Base-by-base conservation (phyloP, 1,140 invertebrate genomes). In the Manduca sexta region DNA sequence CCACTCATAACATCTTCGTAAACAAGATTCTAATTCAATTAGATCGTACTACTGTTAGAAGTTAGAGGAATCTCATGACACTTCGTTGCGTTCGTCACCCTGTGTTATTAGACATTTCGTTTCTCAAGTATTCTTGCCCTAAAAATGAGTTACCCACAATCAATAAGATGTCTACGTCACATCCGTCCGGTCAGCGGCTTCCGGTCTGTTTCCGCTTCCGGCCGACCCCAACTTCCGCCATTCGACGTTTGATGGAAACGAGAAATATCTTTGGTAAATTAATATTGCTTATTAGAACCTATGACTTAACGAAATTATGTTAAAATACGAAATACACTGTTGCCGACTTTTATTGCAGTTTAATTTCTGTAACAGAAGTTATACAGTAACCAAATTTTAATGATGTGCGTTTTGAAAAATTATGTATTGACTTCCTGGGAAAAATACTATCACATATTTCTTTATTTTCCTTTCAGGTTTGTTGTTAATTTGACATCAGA, bases 111-210 rank as follows among this genome's bases (percentile, higher is more conserved):
- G n/a, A n/a, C n/a, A n/a, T n/a, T n/a, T n/a, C n/a, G n/a, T 14
- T 42, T 37, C 47, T 37, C 12, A 33, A 49, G 31, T 37, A 30
- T 31, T 38, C 26, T 1, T 14, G 6, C 34, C 49, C 44, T 44
- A 44, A 45, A 61, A 65, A 61, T 62, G 51, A 66, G 66, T 69
- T 64, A 62, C 54, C 57, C 60, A 43, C 62, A 69, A 72, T 72
- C 69, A 72, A 72, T 72, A 71, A 63, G 51, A 53, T 15, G 48
- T 47, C 35, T 41, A 54, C 55, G 43, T 61, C 60, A 55, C 50
- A 43, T 63, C 58, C 68, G 68, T 63, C 58, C 68, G 68, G 68
- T 54, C 65, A 65, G 57, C 57, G 56, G 60, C 57, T 61, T 68
- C 62, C 63, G 60, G 53, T 33, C 47, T 50, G 52, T 49, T 53